These are phyloP conservation scores for Sciaenops ocellatus DNA, from an alignment of 2,797 vertebrate species.

Conservation along the genomic window DNA sequence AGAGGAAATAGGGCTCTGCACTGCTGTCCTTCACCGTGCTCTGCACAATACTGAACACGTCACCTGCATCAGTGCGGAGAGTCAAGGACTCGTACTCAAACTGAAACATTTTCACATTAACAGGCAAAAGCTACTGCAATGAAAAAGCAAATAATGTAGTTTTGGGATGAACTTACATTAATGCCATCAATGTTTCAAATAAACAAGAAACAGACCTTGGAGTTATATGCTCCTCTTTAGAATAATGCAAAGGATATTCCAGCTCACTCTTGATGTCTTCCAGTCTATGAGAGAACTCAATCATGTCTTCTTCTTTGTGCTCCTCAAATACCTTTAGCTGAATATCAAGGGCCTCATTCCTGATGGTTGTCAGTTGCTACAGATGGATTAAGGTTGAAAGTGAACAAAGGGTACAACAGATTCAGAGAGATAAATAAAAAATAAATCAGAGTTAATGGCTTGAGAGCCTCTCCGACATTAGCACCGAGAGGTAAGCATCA, in stretches of 20 bases:
- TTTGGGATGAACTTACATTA: conserved; percentile 9
- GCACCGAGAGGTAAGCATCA: conserved; percentile 8
- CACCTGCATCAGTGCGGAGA: conserved; percentile 90
- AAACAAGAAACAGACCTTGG: conserved; percentile 19
- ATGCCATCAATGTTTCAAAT: conserved; percentile 3
- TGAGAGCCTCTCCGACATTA: conserved; percentile 11
- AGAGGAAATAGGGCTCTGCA: conserved; percentile 93
- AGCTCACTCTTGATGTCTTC: conserved; percentile 95
- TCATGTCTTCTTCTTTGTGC: conserved; percentile 97
- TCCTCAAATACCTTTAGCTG: conserved; percentile 98
- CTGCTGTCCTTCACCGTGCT: conserved; percentile 92
- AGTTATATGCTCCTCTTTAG: conserved; percentile 9
- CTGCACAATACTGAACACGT: conserved; percentile 93
- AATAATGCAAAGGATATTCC: conserved; percentile 94
- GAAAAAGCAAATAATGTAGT: conserved; percentile 3
- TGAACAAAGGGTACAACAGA: conserved; percentile 6
- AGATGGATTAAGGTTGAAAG: conserved; percentile 27
- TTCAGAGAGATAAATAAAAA: conserved; percentile 8
- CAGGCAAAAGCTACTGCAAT: conserved; percentile 22
- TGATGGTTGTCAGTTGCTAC: conserved; percentile 88
- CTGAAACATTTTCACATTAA: conserved; percentile 36
- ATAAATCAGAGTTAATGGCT: conserved; percentile 16
- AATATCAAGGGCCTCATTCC: conserved; percentile 96
- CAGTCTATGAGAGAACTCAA: conserved; percentile 95
- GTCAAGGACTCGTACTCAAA: conserved; percentile 86